Base-by-base conservation (phyloP, 2,888 invertebrate species). In the Tholera decimalis region DNA sequence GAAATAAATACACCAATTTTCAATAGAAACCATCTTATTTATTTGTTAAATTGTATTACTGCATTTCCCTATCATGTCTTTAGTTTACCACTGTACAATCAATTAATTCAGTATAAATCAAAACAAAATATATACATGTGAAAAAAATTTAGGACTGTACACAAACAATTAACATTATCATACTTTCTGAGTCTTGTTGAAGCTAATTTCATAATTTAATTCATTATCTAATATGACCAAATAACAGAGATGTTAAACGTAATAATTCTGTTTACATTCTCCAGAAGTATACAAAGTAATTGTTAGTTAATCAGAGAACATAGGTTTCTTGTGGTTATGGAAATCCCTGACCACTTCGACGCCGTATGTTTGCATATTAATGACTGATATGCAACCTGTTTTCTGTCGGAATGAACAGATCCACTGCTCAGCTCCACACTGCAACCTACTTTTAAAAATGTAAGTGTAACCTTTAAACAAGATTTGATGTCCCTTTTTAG, bases 341-440 rank as follows among this genome's bases (percentile, higher is more conserved):
- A 94, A 93, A 70, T 94, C 95, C 74, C 95, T 88, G 33, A 95
- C 88, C 24, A 94, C 93, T 80, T 95, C 92, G 15, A 95, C 93
- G 28, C 95, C 94, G 69, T 88, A 90, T 0, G 91, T 88, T 82
- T 94, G 94, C 93, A 95, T 94, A 77, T 95, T 95, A 75, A 95
- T 95, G 55, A 92, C 85, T 8, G 93, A 94, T 83, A 95, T 94
- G 85, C 95, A 95, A 83, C 95, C 95, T 82, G 95, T 95, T 87
- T 93, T 94, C 80, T 94, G 95, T 30, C 93, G 86, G 70, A 88
- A 95, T 1, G 94, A 94, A 63, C 95, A 95, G 58, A 91, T 91
- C 94, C 95, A 94, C 82, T 95, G 95, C 67, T 95, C 94, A 2
- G 94, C 92, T 3, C 94, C 95, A 83, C 93, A 95, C 79, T 92